Conservation (phyloP, 1,140 invertebrate species). For the Halyomorpha halys region DNA sequence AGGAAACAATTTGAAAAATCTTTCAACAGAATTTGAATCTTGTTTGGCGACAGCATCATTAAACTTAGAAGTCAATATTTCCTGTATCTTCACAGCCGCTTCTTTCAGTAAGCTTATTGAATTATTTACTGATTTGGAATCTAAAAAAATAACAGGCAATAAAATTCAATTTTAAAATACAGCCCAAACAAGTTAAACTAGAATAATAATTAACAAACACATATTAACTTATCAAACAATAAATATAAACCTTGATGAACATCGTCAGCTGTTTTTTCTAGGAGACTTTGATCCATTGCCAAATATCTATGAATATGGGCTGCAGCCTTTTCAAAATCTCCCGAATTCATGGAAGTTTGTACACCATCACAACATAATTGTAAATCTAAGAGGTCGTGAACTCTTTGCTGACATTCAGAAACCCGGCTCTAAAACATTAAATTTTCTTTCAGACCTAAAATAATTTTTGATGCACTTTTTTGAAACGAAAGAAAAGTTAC, state of each 20-base stretch:
- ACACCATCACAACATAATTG: constrained; percentile 93
- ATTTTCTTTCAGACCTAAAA: too few species aligned
- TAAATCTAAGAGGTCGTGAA: constrained; percentile 92
- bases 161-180: too few species aligned
- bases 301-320: constrained; percentile 91
- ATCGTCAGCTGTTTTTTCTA: constrained; percentile 67
- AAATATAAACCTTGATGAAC: constrained; percentile 50
- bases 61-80: constrained; percentile 70
- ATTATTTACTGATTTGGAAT: constrained; percentile 56
- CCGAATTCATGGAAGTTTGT: constrained; percentile 77
- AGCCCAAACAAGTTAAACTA: too few species aligned
- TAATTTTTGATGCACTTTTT: not conserved
- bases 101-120: constrained; percentile 75
- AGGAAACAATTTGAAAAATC: constrained; percentile 98
- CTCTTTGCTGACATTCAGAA: constrained; percentile 85
- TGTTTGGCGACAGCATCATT: constrained; percentile 83
- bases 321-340: constrained; percentile 88
- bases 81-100: constrained; percentile 65
- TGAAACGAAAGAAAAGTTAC: not conserved
- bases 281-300: constrained; percentile 83
- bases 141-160: constrained; percentile 40
- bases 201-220: too few species aligned
- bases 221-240: too few species aligned
- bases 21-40: constrained; percentile 83
- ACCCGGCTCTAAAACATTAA: constrained; percentile 61